phyloP scores from a whole-genome alignment of 2,797 vertebrate species.

The Acipenser transmontanus region DNA sequence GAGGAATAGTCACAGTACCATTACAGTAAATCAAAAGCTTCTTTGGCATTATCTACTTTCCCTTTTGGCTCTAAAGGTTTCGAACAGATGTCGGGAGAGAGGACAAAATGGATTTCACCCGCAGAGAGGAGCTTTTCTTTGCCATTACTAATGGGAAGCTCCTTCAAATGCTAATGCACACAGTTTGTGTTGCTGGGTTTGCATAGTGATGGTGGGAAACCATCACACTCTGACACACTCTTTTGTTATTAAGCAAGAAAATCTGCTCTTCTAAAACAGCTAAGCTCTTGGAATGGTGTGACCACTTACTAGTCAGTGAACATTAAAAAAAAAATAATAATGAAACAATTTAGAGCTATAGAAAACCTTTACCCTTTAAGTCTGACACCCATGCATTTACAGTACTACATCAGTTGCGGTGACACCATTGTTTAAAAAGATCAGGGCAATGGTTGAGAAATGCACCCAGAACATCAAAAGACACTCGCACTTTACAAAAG shows the following conservation, averaged over 20 bases:
- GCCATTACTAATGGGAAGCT: slow-evolving; percentile 75
- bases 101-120: slow-evolving; percentile 86
- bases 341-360: too few species aligned
- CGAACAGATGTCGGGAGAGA: slow-evolving; percentile 89
- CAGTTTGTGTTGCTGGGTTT: slow-evolving; percentile 77
- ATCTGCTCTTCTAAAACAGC: slow-evolving; percentile 65
- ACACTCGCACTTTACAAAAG: too few species aligned
- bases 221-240: slow-evolving; percentile 51
- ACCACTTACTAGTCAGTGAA: slow-evolving; percentile 42
- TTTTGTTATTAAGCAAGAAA: slow-evolving; percentile 77
- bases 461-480: too few species aligned
- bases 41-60: slow-evolving; percentile 80
- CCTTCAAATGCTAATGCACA: slow-evolving; percentile 92
- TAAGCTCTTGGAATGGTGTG: slow-evolving; percentile 48
- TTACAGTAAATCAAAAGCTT: slow-evolving; percentile 86
- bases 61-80: slow-evolving; percentile 87
- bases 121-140: slow-evolving; percentile 83
- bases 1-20: slow-evolving; percentile 41
- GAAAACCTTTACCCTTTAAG: slow-evolving; percentile 31
- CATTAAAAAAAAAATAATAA: too few species aligned
- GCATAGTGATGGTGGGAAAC: slow-evolving; percentile 82
- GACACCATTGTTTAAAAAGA: too few species aligned
- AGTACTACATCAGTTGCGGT: too few species aligned
- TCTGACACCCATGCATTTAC: slow-evolving; percentile 21
- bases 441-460: too few species aligned